phyloP scores from a whole-genome alignment of 2,888 invertebrate species.

The Agrochola lychnidis region DNA sequence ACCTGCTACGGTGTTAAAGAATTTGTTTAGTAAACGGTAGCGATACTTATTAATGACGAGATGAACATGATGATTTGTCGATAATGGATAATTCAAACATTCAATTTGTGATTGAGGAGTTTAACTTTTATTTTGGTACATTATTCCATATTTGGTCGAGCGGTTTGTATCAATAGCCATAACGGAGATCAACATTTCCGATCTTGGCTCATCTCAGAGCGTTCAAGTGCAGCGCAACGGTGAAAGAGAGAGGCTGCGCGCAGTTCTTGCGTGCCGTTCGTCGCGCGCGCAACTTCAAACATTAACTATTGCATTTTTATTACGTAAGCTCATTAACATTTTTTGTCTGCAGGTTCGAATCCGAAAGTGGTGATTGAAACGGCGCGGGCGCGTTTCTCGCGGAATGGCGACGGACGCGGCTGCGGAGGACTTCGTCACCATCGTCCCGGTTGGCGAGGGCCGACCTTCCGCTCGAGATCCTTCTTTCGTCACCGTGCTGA shows the following conservation, averaged over 20 bases:
- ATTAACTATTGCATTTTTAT: constrained; percentile 78
- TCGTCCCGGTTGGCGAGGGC: constrained; percentile 90
- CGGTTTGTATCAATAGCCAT: constrained; percentile 61
- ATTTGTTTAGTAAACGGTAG: constrained; percentile 59
- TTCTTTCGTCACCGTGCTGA: constrained; percentile 91
- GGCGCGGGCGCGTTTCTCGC: constrained; percentile 80
- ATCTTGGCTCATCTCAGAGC: constrained; percentile 75
- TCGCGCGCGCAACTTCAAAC: constrained; percentile 75
- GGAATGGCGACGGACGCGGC: constrained; percentile 87
- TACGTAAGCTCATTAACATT: constrained; percentile 83
- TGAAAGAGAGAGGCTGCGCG: constrained; percentile 86
- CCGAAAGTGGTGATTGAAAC: constrained; percentile 77
- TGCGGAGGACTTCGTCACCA: constrained; percentile 90
- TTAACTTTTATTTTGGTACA: constrained; percentile 36
- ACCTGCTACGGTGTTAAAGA: constrained; percentile 45
- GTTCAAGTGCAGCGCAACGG: constrained; percentile 81
- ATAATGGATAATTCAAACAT: constrained; percentile 26
- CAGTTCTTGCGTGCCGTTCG: constrained; percentile 80
- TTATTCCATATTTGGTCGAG: constrained; percentile 64
- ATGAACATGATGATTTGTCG: constrained; percentile 40
- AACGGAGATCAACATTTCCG: constrained; percentile 65
- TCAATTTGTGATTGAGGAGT: constrained; percentile 26
- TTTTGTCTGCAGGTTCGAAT: constrained; percentile 85
- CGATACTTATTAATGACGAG: constrained; percentile 43
- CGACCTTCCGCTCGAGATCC: constrained; percentile 81